phyloP scores from a whole-genome alignment of 2,113 vertebrate genomes.

The Megaceryle torquata region DNA sequence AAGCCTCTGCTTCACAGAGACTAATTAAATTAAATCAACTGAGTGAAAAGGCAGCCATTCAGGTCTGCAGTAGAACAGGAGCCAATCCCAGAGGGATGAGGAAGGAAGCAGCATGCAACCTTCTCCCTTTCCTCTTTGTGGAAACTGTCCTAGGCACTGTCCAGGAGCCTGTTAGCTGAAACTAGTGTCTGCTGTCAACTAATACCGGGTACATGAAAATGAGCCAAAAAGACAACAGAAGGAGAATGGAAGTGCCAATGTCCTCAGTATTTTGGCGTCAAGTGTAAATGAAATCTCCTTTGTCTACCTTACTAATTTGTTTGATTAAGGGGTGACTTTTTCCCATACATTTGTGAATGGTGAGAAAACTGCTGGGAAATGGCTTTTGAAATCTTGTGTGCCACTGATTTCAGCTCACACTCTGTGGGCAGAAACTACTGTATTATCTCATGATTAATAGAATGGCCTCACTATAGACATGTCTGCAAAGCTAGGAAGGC shows the following conservation, averaged over 20 bases:
- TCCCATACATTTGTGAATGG: not conserved
- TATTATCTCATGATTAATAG: not conserved
- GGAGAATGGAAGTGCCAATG: slow-evolving; percentile 39
- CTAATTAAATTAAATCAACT: slow-evolving; percentile 72
- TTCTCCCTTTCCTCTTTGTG: not conserved
- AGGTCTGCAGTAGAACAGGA: slow-evolving; percentile 46
- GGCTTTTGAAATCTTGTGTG: slow-evolving; percentile 6
- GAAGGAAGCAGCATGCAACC: slow-evolving; percentile 6
- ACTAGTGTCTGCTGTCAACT: not conserved
- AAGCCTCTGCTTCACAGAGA: slow-evolving; percentile 56
- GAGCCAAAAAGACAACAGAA: slow-evolving; percentile 53
- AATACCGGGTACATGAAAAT: not conserved
- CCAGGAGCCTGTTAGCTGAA: slow-evolving; percentile 40
- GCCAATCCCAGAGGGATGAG: slow-evolving; percentile 35
- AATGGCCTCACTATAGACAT: not conserved
- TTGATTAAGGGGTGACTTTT: slow-evolving; percentile 21
- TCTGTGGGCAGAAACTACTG: not conserved
- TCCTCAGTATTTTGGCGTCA: not conserved
- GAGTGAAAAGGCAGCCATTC: slow-evolving; percentile 56
- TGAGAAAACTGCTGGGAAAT: not conserved
- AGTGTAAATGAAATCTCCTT: slow-evolving; percentile 32
- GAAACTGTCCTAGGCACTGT: slow-evolving; percentile 22
- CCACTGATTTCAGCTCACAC: not conserved
- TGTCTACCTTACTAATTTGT: slow-evolving; percentile 38
- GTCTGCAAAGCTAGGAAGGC: not conserved